These are phyloP conservation scores for Galaxias olidus DNA, from an alignment of 2,797 vertebrate species.

Conservation along the genomic window DNA sequence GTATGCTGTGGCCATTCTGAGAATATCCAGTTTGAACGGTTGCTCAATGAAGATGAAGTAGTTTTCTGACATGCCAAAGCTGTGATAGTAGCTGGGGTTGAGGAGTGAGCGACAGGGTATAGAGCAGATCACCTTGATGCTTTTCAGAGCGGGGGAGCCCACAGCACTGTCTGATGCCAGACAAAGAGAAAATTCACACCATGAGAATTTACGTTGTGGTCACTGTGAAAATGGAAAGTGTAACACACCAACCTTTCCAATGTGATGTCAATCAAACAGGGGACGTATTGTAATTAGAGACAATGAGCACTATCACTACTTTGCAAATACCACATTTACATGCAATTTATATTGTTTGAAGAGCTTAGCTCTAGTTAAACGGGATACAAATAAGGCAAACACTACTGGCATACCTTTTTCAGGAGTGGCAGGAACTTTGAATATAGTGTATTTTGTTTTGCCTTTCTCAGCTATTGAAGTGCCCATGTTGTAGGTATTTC, in stretches of 20 bases:
- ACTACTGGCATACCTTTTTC: no score
- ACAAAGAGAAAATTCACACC: background rate
- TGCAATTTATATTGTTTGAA: no score
- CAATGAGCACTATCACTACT: no score
- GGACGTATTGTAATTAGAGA: no score
- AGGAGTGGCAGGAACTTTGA: slow-evolving; percentile 84
- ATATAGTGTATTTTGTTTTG: slow-evolving; percentile 89
- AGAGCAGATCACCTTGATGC: slow-evolving; percentile 80
- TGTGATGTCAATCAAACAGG: no score
- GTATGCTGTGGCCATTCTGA: slow-evolving; percentile 93
- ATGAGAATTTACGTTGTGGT: no score
- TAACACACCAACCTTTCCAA: no score
- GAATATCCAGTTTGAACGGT: slow-evolving; percentile 89
- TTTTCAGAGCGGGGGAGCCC: slow-evolving; percentile 71
- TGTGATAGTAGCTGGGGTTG: slow-evolving; percentile 93
- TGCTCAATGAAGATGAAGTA: slow-evolving; percentile 92
- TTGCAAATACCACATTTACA: no score
- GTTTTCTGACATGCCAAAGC: slow-evolving; percentile 91
- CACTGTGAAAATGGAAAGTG: no score
- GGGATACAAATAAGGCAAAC: no score
- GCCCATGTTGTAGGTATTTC: slow-evolving; percentile 90
- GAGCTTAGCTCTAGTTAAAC: no score
- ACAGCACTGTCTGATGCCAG: slow-evolving; percentile 48
- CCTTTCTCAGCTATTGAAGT: slow-evolving; percentile 91
- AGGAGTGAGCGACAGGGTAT: slow-evolving; percentile 84